Base-by-base conservation (phyloP, 2,113 vertebrate species). In the Leptobrachium leishanense region DNA sequence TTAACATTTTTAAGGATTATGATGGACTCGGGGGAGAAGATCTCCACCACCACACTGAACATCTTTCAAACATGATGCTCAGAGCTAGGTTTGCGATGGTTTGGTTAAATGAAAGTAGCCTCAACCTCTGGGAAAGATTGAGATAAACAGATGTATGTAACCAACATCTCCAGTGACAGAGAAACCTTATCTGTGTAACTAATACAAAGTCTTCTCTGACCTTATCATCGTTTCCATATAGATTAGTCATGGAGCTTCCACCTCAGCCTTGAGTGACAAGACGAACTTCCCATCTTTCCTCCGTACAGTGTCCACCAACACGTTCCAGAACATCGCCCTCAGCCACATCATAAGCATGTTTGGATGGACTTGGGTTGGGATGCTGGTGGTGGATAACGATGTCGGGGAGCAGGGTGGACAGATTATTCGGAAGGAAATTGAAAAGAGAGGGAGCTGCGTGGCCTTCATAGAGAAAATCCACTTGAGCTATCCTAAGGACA, bases 281-380 rank as follows among this genome's bases (percentile, higher is more conserved):
- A 39, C 65, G 9, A 50, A 72, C 63, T 80, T 74, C 31, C 78
- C 78, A 15, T 74, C 78, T 2, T 81, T 81, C 72, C 20, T 81
- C 39, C 71, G 71, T 39, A 74, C 78, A 20, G 54, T 81, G 15
- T 42, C 78, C 43, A 81, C 44, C 65, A 75, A 81, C 8, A 70
- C 43, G 42, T 81, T 74, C 31, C 79, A 81, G 44, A 70, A 74
- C n/a, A 6, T 68, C 2, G 73, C 72, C 11, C 72, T 81, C 31
- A 63, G 54, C 8, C 62, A 55, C 44, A 46, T 81, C 40, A 44
- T 81, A 12, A 7, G 10, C 12, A 46, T n/a, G 12, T 81, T 81
- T 75, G 67, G 67, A 10, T 81, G 79, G 79, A 75, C 74, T 10
- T 81, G 68, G 42, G 79, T 81, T 2, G 79, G 79, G 15, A 81